Percentiles rank a stretch among this genome's conserved stretches.
These are phyloP conservation scores for Radopholus similis DNA, from an alignment of 1,140 invertebrate genomes.

Conservation along the genomic window DNA sequence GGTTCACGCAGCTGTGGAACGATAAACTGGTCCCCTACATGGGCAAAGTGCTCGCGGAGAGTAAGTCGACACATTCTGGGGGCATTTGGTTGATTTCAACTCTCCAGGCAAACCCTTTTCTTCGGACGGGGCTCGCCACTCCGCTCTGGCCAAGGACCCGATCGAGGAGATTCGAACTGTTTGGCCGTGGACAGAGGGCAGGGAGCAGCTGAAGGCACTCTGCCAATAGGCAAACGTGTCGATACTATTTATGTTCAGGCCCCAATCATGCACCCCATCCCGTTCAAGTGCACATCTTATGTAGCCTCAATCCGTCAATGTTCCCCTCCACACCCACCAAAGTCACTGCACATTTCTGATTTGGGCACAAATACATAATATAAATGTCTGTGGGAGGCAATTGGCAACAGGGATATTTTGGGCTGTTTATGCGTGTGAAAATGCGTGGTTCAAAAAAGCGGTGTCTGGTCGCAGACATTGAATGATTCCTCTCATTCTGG, in stretches of 20 bases:
- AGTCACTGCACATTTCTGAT: background rate
- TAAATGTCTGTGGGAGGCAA: too few species aligned
- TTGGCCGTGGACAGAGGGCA: background rate
- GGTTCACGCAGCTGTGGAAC: slow-evolving; percentile 44
- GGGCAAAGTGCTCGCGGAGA: slow-evolving; percentile 37
- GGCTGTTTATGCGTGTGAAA: too few species aligned
- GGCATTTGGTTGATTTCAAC: background rate
- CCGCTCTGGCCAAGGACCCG: background rate
- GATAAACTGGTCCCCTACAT: slow-evolving; percentile 43
- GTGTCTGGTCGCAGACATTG: too few species aligned
- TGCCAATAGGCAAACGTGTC: background rate
- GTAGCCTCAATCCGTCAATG: background rate
- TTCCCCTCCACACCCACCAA: background rate
- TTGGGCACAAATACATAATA: background rate
- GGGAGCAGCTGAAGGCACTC: background rate
- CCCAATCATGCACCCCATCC: background rate
- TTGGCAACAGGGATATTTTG: too few species aligned
- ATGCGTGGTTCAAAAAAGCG: too few species aligned
- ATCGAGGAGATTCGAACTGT: background rate
- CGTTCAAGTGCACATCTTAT: background rate
- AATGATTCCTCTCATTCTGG: too few species aligned
- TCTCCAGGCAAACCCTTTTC: background rate
- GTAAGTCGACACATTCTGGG: slow-evolving; percentile 5
- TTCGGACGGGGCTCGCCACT: background rate
- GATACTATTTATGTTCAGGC: background rate